These are phyloP conservation scores for Zoroaster sp. DNA, from an alignment of 53 echinoderm and acorn worm species.

Conservation along the genomic window DNA sequence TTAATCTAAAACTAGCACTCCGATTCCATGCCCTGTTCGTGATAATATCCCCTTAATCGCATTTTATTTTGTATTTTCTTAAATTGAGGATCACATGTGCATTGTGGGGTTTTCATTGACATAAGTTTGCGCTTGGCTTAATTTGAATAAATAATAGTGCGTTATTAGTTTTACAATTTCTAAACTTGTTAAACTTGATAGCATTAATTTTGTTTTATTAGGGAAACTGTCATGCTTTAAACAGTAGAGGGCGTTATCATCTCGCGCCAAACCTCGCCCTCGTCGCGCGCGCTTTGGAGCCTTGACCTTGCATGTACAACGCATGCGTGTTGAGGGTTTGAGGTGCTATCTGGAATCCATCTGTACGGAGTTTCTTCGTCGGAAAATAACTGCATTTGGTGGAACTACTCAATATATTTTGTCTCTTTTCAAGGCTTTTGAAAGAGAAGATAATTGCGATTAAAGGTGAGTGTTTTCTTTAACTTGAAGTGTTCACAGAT, in stretches of 20 bases:
- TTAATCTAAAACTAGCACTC: too few species aligned
- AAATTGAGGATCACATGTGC: too few species aligned
- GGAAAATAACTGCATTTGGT: constrained; percentile 34
- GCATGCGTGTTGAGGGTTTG: constrained; percentile 10
- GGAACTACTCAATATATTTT: not conserved
- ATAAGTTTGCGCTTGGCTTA: too few species aligned
- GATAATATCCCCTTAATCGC: too few species aligned
- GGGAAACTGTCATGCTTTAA: not conserved
- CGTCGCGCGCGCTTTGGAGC: not conserved
- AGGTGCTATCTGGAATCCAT: constrained; percentile 1
- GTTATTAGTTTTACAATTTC: too few species aligned
- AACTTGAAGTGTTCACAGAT: not conserved
- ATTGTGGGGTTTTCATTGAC: too few species aligned
- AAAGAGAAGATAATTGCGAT: constrained; percentile 3
- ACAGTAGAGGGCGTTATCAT: constrained; percentile 27
- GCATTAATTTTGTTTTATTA: not conserved
- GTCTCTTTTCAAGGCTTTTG: not conserved
- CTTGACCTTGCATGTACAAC: constrained; percentile 24
- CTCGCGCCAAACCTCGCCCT: constrained; percentile 23
- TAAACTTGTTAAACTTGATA: too few species aligned
- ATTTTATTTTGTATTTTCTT: too few species aligned
- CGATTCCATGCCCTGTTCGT: too few species aligned
- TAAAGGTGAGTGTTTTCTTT: constrained; percentile 10
- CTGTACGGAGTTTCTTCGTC: not conserved
- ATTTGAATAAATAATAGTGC: too few species aligned